Base-by-base conservation (phyloP, 2,888 invertebrate species). In the Pammene aurita region DNA sequence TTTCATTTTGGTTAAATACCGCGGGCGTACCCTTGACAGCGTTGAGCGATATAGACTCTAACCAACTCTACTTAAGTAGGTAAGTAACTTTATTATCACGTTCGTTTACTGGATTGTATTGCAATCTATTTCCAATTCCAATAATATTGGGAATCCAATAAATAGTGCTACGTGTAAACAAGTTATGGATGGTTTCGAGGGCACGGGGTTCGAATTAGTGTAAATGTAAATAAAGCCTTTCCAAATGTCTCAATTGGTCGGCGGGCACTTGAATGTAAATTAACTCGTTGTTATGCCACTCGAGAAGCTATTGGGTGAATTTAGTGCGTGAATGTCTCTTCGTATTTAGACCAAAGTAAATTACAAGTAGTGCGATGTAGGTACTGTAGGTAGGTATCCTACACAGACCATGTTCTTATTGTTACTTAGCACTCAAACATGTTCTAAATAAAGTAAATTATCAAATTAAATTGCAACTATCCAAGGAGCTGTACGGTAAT, bases 181-280 rank as follows among this genome's bases (percentile, higher is more conserved):
- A 58, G 26, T 44, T 10, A 48, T 55, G 11, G 48, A 62, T 41
- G 61, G 44, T 48, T 34, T 44, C 14, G 26, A 11, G 54, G 54
- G 14, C 61, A 18, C 44, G 9, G 38, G 46, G 52, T 44, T 60
- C 58, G 18, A 41, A 52, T 46, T 50, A 56, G 35, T 16, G 16
- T 46, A 65, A 64, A 64, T 16, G 16, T 46, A 65, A 64, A 64
- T 65, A 60, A 57, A 63, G 63, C 68, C 48, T 67, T 52, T 68
- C 58, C 34, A 48, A 69, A 52, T 48, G 55, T 44, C 58, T 41
- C 64, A 16, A 69, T 64, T 60, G 64, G 69, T 16, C 34, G 58
- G 57, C 42, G 26, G 50, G 14, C 34, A 58, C 54, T 26, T 46
- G 60, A 69, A 69, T 69, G 34, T 65, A 69, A 69, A 69, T 69